Base-by-base conservation (phyloP, 2,797 vertebrate genomes). In the Mormyrops boulengeri region DNA sequence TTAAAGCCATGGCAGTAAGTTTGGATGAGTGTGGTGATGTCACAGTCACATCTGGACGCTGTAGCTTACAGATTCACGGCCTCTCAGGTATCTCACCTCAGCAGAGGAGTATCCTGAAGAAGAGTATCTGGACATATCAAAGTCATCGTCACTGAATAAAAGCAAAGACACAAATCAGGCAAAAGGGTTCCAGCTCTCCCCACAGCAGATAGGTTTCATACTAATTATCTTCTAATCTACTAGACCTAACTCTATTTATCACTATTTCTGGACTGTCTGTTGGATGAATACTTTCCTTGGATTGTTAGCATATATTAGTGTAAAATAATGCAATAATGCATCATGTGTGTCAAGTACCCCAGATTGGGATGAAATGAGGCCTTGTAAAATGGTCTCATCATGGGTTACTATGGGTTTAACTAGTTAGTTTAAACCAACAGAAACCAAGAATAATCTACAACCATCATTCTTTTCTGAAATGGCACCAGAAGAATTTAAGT, bases 91-190 rank as follows among this genome's bases (percentile, higher is more conserved):
- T 97, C 98, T 98, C 97, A 99, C 98, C 98, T 99, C 98, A 93
- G 98, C 98, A 92, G 98, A 99, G 93, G 98, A 99, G 94, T 99
- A 99, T 96, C 98, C 98, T 90, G 98, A 99, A 9, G 98, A 99
- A 8, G 98, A 99, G 85, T 99, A 99, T 96, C 98, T 97, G 94
- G 98, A 99, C 97, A 99, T 97, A 93, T 99, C 98, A 47, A 99
- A 99, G 95, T 99, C 98, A 92, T 99, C 98, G 62, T 99, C 98
- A 90, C 98, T 99, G 93, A 89, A 94, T 93, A 88, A 91, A 7
- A 91, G 80, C 5, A 80, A 80, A 44, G 34, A 44, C 14, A 80
- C 19, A 44, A 44, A 17, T 44, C 34, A 80, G 41, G 17, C 5
- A 44, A 41, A 14, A 44, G 14, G 7, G 34, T 19, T 44, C 73